Evolutionary conservation across 2,888 invertebrate species (phyloP).

Genomic region (Pterostichus madidus): DNA sequence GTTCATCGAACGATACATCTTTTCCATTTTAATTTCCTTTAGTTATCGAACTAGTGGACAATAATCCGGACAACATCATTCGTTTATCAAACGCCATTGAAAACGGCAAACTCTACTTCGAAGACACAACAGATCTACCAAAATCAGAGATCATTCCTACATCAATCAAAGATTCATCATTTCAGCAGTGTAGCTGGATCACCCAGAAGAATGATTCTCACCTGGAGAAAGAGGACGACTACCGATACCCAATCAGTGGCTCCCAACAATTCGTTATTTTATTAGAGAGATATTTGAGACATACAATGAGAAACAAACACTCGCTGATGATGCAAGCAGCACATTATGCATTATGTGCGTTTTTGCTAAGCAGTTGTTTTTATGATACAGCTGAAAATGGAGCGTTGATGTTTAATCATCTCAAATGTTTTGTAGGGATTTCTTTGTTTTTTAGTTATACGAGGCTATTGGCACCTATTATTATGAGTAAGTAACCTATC

Average conservation of each 20-base stretch:
- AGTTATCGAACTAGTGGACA: conserved; percentile 51
- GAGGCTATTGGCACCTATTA: conserved; percentile 64
- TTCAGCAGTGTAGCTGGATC: conserved; percentile 31
- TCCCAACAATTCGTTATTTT: conserved; percentile 78
- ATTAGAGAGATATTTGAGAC: conserved; percentile 77
- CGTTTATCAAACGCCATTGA: conserved; percentile 43
- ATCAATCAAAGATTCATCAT: background rate
- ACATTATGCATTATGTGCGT: conserved; percentile 65
- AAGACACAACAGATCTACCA: background rate
- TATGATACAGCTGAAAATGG: conserved; percentile 66
- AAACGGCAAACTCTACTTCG: conserved; percentile 47
- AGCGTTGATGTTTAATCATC: conserved; percentile 64
- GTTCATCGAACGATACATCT: too few species aligned
- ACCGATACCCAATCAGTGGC: conserved; percentile 71
- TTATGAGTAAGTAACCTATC: conserved; percentile 64
- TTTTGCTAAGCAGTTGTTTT: conserved; percentile 57
- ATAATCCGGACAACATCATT: conserved; percentile 7
- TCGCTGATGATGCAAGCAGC: conserved; percentile 74
- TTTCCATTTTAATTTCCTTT: background rate
- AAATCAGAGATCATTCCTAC: background rate
- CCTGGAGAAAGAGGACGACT: conserved; percentile 73
- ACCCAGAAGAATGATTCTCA: conserved; percentile 8
- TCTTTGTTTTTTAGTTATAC: conserved; percentile 66
- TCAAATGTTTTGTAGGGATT: conserved; percentile 64
- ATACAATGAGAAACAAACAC: conserved; percentile 77